Evolutionary conservation across 2,888 invertebrate species (phyloP).

Genomic region (Sinohyriopsis cumingii): DNA sequence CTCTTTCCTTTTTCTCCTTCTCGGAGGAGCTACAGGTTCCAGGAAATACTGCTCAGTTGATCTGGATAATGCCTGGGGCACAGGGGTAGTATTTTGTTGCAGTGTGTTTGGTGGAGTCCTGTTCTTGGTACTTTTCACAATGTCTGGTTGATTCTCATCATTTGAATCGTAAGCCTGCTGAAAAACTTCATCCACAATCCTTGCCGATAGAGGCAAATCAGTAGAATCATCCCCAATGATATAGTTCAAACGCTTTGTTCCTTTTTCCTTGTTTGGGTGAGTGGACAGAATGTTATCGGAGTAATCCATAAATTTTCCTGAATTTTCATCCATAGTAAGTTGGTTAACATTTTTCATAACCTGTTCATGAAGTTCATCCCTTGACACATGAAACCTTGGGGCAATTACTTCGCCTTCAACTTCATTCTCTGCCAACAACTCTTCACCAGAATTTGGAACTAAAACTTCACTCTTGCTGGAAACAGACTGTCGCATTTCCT

Average conservation of each 20-base stretch:
- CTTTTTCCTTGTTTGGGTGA: slow-evolving; percentile 36
- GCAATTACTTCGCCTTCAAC: slow-evolving; percentile 12
- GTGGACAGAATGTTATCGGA: slow-evolving; percentile 34
- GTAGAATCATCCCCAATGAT: slow-evolving; percentile 29
- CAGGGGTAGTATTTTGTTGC: slow-evolving; percentile 13
- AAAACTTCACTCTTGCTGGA: slow-evolving; percentile 37
- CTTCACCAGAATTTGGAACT: slow-evolving; percentile 1
- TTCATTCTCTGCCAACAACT: slow-evolving; percentile 9
- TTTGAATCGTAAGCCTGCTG: slow-evolving; percentile 45
- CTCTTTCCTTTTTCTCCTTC: slow-evolving; percentile 49
- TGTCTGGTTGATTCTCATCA: slow-evolving; percentile 83
- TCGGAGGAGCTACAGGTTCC: slow-evolving; percentile 59
- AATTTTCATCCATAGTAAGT: slow-evolving; percentile 7
- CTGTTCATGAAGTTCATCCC: slow-evolving; percentile 4
- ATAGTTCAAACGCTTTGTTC: slow-evolving; percentile 33
- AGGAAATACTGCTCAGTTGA: background rate
- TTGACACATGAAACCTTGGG: background rate
- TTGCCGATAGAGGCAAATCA: slow-evolving; percentile 28
- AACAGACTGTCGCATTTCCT: slow-evolving; percentile 53
- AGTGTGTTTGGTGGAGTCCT: slow-evolving; percentile 56
- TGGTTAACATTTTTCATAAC: slow-evolving; percentile 1
- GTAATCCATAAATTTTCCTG: slow-evolving; percentile 22
- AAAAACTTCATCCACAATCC: slow-evolving; percentile 50
- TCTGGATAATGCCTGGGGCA: background rate
- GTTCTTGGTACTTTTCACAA: slow-evolving; percentile 90